Conservation (phyloP, 2,797 vertebrate genomes). For the Varecia variegata region DNA sequence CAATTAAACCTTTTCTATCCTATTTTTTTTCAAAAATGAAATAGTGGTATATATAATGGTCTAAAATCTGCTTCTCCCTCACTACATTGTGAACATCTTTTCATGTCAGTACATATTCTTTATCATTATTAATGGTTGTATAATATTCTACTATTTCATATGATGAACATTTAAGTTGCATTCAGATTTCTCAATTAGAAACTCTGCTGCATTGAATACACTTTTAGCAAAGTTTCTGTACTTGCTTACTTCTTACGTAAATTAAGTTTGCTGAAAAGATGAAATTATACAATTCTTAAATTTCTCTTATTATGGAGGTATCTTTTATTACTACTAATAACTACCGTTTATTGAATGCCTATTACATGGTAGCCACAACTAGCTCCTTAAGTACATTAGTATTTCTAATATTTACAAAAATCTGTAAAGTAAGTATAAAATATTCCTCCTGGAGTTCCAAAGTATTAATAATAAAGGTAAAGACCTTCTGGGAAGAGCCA, state of each 20-base stretch:
- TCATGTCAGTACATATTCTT: background rate
- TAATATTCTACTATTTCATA: background rate
- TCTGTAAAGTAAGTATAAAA: background rate
- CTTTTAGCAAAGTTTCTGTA: background rate
- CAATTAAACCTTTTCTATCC: background rate
- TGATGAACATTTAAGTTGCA: background rate
- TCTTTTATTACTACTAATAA: slow-evolving; percentile 12
- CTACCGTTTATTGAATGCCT: background rate
- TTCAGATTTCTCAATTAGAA: slow-evolving; percentile 2
- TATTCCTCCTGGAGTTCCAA: background rate
- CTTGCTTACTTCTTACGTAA: background rate
- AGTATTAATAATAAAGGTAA: slow-evolving; percentile 35
- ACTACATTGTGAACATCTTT: background rate
- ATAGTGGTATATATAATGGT: background rate
- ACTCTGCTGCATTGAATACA: background rate
- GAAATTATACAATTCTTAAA: background rate
- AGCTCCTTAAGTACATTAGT: background rate
- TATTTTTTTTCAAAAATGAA: background rate
- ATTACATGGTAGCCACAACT: background rate
- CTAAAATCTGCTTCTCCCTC: background rate
- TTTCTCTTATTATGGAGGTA: background rate
- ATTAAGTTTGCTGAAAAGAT: slow-evolving; percentile 24
- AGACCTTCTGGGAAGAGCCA: background rate
- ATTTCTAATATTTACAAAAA: slow-evolving; percentile 25
- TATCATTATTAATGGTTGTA: background rate